Percentiles rank a stretch among this genome's conserved stretches.
These are phyloP conservation scores for Merluccius polli DNA, from an alignment of 2,797 vertebrate genomes.

Conservation along the genomic window DNA sequence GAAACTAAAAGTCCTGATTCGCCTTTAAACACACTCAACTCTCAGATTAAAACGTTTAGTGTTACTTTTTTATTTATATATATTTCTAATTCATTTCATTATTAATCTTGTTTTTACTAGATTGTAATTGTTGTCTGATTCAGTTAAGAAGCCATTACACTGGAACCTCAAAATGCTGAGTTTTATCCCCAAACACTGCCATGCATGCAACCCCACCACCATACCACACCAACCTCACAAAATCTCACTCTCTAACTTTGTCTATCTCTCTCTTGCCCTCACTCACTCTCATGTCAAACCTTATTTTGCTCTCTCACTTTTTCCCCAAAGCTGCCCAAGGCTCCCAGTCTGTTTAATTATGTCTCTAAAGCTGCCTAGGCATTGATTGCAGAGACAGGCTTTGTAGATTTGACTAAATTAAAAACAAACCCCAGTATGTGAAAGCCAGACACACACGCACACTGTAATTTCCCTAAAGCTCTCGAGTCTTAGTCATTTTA, in stretches of 20 bases:
- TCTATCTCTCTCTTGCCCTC: conserved; percentile 20
- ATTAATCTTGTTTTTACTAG: neutral
- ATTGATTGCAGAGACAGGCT: conserved; percentile 69
- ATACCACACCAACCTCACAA: neutral
- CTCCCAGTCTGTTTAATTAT: conserved; percentile 61
- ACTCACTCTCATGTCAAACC: conserved; percentile 28
- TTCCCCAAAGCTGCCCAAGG: conserved; percentile 43
- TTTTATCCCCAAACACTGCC: neutral
- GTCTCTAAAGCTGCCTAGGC: conserved; percentile 54
- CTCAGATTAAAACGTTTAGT: too few species aligned
- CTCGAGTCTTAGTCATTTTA: conserved; percentile 43
- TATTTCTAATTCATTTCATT: neutral
- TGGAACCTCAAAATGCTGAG: too few species aligned
- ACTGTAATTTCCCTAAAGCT: conserved; percentile 36
- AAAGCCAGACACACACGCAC: conserved; percentile 38
- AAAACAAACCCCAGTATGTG: conserved; percentile 39
- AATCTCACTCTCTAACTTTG: neutral
- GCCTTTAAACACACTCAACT: neutral
- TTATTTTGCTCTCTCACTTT: conserved; percentile 40
- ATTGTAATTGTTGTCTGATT: neutral
- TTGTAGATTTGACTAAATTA: conserved; percentile 69
- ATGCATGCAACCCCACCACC: neutral
- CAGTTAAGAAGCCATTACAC: too few species aligned
- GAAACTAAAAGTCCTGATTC: neutral
- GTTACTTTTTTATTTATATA: neutral